Conservation (phyloP, 2,797 vertebrate genomes). For the Clarias laeviceps region DNA sequence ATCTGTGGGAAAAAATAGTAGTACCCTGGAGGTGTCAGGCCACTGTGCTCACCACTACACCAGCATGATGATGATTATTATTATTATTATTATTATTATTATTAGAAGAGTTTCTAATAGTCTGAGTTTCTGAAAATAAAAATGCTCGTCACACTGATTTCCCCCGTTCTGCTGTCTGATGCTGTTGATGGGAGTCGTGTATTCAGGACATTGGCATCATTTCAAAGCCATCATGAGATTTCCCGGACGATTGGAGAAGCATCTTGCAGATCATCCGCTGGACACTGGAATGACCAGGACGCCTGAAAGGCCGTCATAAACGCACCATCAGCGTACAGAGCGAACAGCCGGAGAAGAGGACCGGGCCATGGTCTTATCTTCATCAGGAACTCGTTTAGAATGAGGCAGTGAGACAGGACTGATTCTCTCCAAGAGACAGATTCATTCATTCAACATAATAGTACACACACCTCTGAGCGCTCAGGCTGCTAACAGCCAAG, state of each 20-base stretch:
- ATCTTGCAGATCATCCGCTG: not conserved
- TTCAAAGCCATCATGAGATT: not conserved
- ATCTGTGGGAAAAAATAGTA: no score
- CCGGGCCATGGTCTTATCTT: not conserved
- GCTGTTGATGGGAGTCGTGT: not conserved
- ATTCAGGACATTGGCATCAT: not conserved
- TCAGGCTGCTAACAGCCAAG: not conserved
- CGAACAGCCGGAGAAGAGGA: not conserved
- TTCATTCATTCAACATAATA: slow-evolving; percentile 17
- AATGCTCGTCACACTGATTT: not conserved
- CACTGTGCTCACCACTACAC: no score
- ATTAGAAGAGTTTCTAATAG: no score
- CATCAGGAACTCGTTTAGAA: not conserved
- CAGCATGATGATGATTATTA: no score
- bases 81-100: no score
- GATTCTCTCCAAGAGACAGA: slow-evolving; percentile 45
- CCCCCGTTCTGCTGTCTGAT: not conserved
- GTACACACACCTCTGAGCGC: not conserved
- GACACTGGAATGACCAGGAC: not conserved
- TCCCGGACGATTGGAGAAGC: not conserved
- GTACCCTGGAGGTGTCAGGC: no score
- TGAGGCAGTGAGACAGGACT: not conserved
- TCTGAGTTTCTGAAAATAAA: not conserved
- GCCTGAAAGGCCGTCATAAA: not conserved
- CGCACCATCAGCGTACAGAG: not conserved